These are phyloP conservation scores for Nasonia oneida DNA, from an alignment of 2,888 invertebrate species.

Conservation along the genomic window DNA sequence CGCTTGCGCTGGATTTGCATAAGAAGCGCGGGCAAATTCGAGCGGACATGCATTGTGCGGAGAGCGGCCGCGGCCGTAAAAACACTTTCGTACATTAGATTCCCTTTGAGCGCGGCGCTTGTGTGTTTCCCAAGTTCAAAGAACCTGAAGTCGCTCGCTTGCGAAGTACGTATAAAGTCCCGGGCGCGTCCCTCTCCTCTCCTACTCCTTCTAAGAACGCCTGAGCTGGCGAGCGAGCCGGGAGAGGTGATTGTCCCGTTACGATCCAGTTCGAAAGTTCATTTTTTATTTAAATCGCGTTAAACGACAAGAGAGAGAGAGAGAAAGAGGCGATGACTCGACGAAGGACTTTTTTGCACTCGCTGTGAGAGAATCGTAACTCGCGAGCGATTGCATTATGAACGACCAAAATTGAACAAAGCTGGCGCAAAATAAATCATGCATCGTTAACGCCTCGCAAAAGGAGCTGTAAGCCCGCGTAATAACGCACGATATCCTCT, in stretches of 20 bases:
- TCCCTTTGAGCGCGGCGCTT: background rate
- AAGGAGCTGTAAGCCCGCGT: background rate
- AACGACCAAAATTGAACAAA: background rate
- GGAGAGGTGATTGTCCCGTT: background rate
- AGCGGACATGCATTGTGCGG: too few relatives aligned
- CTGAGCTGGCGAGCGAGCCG: background rate
- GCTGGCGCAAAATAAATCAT: background rate
- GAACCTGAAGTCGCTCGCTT: background rate
- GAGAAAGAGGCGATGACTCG: background rate
- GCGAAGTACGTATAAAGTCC: background rate
- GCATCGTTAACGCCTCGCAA: background rate
- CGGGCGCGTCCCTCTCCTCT: background rate
- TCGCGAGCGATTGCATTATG: background rate
- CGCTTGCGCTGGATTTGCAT: background rate
- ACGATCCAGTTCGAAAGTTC: slow-evolving; percentile 21
- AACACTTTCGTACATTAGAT: background rate
- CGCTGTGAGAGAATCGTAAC: too few relatives aligned
- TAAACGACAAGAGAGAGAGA: background rate
- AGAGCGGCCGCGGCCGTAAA: too few relatives aligned
- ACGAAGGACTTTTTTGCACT: background rate
- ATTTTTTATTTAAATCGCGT: slow-evolving; percentile 18
- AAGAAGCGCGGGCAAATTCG: too few relatives aligned
- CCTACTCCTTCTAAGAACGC: background rate
- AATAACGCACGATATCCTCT: background rate
- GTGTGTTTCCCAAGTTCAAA: slow-evolving; percentile 10